Evolutionary conservation across 2,797 vertebrate genomes (phyloP).

Genomic region (Spondyliosoma cantharus): DNA sequence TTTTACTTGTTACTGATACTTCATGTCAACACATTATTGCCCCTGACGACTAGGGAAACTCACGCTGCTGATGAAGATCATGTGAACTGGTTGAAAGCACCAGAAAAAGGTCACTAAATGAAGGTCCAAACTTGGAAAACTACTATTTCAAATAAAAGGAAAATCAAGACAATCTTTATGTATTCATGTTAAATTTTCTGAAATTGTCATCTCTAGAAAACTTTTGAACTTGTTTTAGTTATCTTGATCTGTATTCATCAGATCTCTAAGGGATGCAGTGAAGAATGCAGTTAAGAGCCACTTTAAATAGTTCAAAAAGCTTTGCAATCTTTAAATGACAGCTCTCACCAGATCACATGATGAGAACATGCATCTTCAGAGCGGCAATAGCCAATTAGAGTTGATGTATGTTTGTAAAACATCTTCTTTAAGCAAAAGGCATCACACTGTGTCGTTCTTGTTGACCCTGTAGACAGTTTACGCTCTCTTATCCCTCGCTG

Average conservation of each 20-base stretch:
- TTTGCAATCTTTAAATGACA: neutral
- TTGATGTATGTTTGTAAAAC: too few relatives aligned
- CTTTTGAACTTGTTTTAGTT: too few relatives aligned
- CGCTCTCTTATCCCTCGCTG: neutral
- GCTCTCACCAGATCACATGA: too few relatives aligned
- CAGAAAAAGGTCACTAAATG: neutral
- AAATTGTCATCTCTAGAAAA: neutral
- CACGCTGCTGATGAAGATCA: conserved; percentile 2
- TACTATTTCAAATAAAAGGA: neutral
- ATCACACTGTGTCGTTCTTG: neutral
- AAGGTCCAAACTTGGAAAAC: neutral
- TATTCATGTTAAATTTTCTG: neutral
- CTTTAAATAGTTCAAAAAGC: too few relatives aligned
- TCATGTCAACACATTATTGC: neutral
- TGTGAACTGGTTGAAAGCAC: neutral
- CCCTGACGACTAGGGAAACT: neutral
- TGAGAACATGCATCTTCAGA: neutral
- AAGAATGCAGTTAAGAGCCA: too few relatives aligned
- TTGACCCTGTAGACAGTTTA: neutral
- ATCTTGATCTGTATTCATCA: too few relatives aligned
- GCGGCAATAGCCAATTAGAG: too few relatives aligned
- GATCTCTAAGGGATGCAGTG: too few relatives aligned
- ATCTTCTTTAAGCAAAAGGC: too few relatives aligned
- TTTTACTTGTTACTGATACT: neutral
- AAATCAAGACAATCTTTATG: too few relatives aligned